These are phyloP conservation scores for Phoebastria nigripes DNA, from an alignment of 2,797 vertebrate genomes.

Conservation along the genomic window DNA sequence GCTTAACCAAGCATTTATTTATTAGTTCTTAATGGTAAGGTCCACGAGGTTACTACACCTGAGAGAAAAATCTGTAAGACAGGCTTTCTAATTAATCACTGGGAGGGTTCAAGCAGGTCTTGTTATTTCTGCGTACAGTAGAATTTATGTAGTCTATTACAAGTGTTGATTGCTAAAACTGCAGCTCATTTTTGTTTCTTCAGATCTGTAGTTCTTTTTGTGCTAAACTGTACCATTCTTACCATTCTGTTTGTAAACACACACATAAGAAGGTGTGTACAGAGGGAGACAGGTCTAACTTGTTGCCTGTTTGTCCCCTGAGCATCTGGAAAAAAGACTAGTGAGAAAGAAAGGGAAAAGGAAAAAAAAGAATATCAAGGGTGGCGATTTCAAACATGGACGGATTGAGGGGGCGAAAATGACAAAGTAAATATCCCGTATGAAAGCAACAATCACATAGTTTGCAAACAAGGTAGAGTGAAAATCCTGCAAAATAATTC, in stretches of 20 bases:
- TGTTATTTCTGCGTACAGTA: conserved; percentile 63
- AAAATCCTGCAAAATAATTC: background rate
- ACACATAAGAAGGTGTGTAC: background rate
- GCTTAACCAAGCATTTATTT: conserved; percentile 78
- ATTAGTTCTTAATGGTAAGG: conserved; percentile 73
- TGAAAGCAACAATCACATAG: background rate
- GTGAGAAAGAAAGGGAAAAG: background rate
- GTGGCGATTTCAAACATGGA: background rate
- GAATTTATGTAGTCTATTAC: conserved; percentile 57
- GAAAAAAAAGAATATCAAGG: background rate
- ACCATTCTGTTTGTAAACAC: background rate
- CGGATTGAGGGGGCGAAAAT: background rate
- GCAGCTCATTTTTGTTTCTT: conserved; percentile 31
- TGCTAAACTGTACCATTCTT: background rate
- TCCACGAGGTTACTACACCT: conserved; percentile 74
- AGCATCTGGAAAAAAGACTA: background rate
- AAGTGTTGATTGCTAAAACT: conserved; percentile 49
- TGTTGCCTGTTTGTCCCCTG: background rate
- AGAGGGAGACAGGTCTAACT: background rate
- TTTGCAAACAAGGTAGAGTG: background rate
- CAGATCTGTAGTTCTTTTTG: background rate
- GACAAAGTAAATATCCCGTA: background rate
- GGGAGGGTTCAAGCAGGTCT: conserved; percentile 68
- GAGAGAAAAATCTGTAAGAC: conserved; percentile 75
- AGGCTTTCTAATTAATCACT: conserved; percentile 74